A percentile compares a stretch with the other conserved stretches of the same genome.
Conservation (phyloP, 2,113 vertebrate species). For the Xenopus laevis region DNA sequence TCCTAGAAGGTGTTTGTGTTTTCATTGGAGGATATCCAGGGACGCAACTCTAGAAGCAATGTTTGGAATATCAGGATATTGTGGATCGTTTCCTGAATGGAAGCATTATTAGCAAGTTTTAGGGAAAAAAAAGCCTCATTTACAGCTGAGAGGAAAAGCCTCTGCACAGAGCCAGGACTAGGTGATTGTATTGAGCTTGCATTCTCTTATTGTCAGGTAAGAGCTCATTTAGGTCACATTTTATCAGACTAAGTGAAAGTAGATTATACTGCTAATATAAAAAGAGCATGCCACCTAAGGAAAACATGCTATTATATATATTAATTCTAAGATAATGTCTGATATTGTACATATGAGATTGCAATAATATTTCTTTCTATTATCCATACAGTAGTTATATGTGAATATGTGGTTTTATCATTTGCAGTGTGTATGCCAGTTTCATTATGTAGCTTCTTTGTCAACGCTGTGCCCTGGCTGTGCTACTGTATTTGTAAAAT, state of each 20-base stretch:
- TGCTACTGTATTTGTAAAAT: too few species aligned
- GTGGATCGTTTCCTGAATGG: conserved; percentile 57
- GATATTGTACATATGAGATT: too few species aligned
- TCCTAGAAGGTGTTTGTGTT: conserved; percentile 37
- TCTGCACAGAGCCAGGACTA: conserved; percentile 8
- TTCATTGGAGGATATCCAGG: conserved; percentile 42
- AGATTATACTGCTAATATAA: neutral
- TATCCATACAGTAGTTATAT: too few species aligned
- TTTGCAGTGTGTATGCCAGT: too few species aligned
- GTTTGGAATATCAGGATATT: conserved; percentile 51
- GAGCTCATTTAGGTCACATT: neutral
- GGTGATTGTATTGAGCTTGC: neutral
- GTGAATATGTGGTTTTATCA: too few species aligned
- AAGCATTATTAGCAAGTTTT: conserved; percentile 36
- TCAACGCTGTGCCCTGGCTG: too few species aligned
- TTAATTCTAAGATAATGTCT: neutral
- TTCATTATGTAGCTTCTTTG: too few species aligned
- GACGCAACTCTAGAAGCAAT: conserved; percentile 8
- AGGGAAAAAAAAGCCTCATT: conserved; percentile 15
- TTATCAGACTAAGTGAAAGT: neutral
- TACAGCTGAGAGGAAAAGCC: conserved; percentile 10
- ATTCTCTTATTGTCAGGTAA: conserved; percentile 16
- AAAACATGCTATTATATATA: neutral
- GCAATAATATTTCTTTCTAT: too few species aligned
- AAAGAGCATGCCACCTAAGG: neutral